Evolutionary conservation across 2,113 vertebrate genomes (phyloP).

Genomic region (Phyllostomus hastatus): DNA sequence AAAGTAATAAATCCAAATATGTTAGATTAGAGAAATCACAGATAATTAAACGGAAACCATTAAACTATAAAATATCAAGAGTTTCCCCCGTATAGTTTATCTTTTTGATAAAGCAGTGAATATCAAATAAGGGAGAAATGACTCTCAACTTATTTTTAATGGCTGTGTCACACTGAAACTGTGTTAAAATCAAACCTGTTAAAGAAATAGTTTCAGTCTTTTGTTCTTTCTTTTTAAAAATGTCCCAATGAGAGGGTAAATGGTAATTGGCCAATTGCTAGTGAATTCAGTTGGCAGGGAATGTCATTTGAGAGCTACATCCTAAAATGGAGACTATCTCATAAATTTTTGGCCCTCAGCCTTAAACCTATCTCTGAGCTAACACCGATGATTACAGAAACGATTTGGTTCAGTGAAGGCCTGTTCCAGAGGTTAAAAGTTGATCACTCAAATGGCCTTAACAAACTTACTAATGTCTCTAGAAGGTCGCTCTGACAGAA

Average conservation of each 20-base stretch:
- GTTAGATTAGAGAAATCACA: background rate
- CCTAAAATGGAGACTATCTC: background rate
- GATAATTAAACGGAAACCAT: background rate
- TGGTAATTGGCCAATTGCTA: background rate
- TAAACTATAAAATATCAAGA: background rate
- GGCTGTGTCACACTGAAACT: background rate
- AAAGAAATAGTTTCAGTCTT: background rate
- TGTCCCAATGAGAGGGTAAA: background rate
- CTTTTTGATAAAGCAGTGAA: background rate
- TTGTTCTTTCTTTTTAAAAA: background rate
- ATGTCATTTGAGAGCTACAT: background rate
- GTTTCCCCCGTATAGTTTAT: background rate
- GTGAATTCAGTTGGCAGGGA: background rate
- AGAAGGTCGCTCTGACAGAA: conserved; percentile 21
- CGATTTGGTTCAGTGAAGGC: conserved; percentile 41
- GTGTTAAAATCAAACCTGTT: background rate
- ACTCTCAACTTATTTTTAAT: background rate
- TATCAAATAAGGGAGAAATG: background rate
- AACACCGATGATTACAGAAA: conserved; percentile 31
- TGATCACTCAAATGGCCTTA: conserved; percentile 33
- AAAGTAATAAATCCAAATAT: background rate
- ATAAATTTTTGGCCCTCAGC: conserved; percentile 1
- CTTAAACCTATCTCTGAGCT: conserved; percentile 16
- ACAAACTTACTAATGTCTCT: conserved; percentile 15
- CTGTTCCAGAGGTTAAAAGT: conserved; percentile 38